Evolutionary conservation across 2,888 invertebrate species (phyloP).

Genomic region (Melinaea menophilus): DNA sequence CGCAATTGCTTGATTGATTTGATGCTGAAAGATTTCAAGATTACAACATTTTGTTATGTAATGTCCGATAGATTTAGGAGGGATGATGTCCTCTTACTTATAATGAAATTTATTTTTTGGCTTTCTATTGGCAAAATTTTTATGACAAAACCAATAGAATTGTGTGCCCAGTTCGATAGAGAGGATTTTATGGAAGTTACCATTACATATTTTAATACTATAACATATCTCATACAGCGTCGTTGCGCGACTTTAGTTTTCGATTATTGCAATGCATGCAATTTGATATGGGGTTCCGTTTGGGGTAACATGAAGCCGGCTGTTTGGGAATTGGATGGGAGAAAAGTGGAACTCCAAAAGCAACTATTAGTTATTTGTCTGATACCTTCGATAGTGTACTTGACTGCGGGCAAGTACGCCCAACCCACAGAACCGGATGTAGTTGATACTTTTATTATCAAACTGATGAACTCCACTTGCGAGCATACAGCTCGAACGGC

Average conservation of each 20-base stretch:
- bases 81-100: slow-evolving; percentile 62
- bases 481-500: slow-evolving; percentile 80
- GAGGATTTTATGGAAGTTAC: slow-evolving; percentile 57
- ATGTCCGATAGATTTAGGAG: slow-evolving; percentile 61
- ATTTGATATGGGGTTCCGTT: slow-evolving; percentile 50
- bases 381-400: slow-evolving; percentile 77
- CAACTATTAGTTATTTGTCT: slow-evolving; percentile 80
- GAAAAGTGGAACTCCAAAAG: slow-evolving; percentile 69
- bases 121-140: slow-evolving; percentile 61
- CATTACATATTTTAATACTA: slow-evolving; percentile 54
- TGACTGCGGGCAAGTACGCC: slow-evolving; percentile 39
- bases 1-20: slow-evolving; percentile 48
- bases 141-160: slow-evolving; percentile 46
- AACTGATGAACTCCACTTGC: slow-evolving; percentile 79
- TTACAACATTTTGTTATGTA: slow-evolving; percentile 56
- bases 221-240: slow-evolving; percentile 50
- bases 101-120: slow-evolving; percentile 71
- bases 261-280: slow-evolving; percentile 58
- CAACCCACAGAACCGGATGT: slow-evolving; percentile 53
- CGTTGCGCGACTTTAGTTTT: slow-evolving; percentile 49
- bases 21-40: slow-evolving; percentile 52
- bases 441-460: slow-evolving; percentile 78
- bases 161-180: slow-evolving; percentile 51
- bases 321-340: slow-evolving; percentile 37
- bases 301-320: slow-evolving; percentile 46